Evolutionary conservation across 2,888 invertebrate genomes (phyloP).

Genomic region (Parnassius glacialis): DNA sequence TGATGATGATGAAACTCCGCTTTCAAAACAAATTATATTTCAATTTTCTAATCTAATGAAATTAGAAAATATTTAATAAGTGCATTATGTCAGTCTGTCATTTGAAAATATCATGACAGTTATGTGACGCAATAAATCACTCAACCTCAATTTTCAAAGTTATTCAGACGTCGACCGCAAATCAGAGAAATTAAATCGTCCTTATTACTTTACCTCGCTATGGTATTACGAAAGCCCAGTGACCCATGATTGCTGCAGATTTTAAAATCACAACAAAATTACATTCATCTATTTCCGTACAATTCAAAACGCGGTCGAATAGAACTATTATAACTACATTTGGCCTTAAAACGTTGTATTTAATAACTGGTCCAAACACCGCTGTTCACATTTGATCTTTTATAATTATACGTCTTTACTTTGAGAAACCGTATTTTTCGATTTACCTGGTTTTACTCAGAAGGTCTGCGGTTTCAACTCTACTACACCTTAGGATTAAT

Average conservation of each 20-base stretch:
- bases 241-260: conserved; percentile 52
- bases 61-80: not conserved
- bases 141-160: conserved; percentile 41
- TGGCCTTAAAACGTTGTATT: conserved; percentile 62
- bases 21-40: too few relatives aligned
- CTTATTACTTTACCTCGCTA: conserved; percentile 51
- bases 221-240: conserved; percentile 42
- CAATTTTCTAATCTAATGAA: too few relatives aligned
- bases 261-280: conserved; percentile 52
- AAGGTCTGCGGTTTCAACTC: conserved; percentile 45
- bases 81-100: not conserved
- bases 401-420: conserved; percentile 72
- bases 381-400: conserved; percentile 64
- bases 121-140: conserved; percentile 49
- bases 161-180: conserved; percentile 44
- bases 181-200: conserved; percentile 65
- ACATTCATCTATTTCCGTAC: conserved; percentile 54
- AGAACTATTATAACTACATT: conserved; percentile 76
- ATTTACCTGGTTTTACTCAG: conserved; percentile 61
- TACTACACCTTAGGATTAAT: conserved; percentile 40
- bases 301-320: conserved; percentile 51
- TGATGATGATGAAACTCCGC: too few relatives aligned
- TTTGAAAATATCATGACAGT: conserved; percentile 22
- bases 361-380: conserved; percentile 66
- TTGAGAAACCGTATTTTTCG: conserved; percentile 58